Conservation (phyloP, 92 coral and sea anemone genomes). For the Parazoanthus swiftii region DNA sequence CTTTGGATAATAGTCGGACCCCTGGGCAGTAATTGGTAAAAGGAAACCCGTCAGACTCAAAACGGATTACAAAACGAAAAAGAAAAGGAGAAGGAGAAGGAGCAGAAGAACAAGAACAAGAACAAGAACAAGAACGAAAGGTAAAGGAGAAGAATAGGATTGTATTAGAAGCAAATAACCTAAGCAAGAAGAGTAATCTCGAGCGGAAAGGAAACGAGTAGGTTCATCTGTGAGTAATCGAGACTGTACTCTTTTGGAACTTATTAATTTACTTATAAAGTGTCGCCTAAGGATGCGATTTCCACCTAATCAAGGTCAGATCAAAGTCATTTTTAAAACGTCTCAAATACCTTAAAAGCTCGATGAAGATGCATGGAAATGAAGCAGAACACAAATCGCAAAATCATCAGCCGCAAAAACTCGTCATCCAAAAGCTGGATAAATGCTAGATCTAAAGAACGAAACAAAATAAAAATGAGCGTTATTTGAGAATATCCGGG, state of each 20-base stretch:
- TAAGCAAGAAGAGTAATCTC: too few relatives aligned
- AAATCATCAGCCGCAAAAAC: slow-evolving; percentile 81
- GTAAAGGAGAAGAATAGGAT: too few relatives aligned
- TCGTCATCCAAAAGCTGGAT: slow-evolving; percentile 86
- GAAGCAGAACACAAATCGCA: slow-evolving; percentile 85
- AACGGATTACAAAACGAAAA: neutral
- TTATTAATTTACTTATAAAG: too few relatives aligned
- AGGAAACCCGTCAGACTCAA: neutral
- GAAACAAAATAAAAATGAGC: neutral
- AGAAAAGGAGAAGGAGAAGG: too few relatives aligned
- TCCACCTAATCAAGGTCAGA: neutral
- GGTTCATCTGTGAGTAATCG: neutral
- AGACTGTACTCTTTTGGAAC: neutral
- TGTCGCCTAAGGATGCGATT: neutral
- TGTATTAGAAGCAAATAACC: too few relatives aligned
- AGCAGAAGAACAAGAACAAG: too few relatives aligned
- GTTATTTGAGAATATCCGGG: neutral
- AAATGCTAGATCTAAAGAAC: slow-evolving; percentile 70
- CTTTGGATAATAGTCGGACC: slow-evolving; percentile 90
- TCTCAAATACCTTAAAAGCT: slow-evolving; percentile 84
- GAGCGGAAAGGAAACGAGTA: too few relatives aligned
- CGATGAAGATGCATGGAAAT: slow-evolving; percentile 88
- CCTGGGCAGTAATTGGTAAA: slow-evolving; percentile 50
- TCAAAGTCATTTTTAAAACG: neutral
- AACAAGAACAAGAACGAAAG: too few relatives aligned